Percentiles rank a stretch among this genome's conserved stretches.
These are phyloP conservation scores for Eupeodes luniger DNA, from an alignment of 2,888 invertebrate genomes.

Conservation along the genomic window DNA sequence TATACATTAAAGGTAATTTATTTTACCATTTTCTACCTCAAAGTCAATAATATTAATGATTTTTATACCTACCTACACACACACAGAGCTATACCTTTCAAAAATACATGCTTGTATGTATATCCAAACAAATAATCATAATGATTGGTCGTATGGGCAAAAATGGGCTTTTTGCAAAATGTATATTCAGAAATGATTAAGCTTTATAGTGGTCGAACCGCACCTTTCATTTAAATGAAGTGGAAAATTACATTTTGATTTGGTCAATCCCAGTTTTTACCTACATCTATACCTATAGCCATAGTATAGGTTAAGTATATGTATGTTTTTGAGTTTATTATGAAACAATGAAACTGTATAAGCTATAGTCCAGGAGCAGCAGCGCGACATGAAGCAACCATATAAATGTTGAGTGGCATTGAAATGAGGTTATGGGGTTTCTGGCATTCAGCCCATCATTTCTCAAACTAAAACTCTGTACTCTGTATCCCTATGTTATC, in stretches of 20 bases:
- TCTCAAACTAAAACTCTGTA: background rate
- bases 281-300: too few relatives aligned
- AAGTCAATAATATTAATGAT: conserved; percentile 60
- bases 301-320: too few relatives aligned
- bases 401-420: conserved; percentile 52
- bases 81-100: too few relatives aligned
- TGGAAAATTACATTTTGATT: conserved; percentile 63
- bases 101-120: too few relatives aligned
- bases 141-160: conserved; percentile 42
- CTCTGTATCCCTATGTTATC: background rate
- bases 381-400: conserved; percentile 6
- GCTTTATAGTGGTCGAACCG: conserved; percentile 23
- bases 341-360: conserved; percentile 50
- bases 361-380: background rate
- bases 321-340: conserved; percentile 24
- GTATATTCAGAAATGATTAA: conserved; percentile 11
- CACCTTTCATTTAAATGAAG: conserved; percentile 61
- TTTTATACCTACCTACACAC: conserved; percentile 20
- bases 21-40: conserved; percentile 17
- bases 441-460: conserved; percentile 43
- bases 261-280: conserved; percentile 21
- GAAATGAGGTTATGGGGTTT: conserved; percentile 64
- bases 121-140: too few relatives aligned
- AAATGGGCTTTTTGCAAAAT: background rate
- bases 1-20: conserved; percentile 11